Percentiles rank a stretch among this genome's conserved stretches.
These are phyloP conservation scores for Corythornis leucogaster DNA, from an alignment of 2,797 vertebrate genomes.

Conservation along the genomic window DNA sequence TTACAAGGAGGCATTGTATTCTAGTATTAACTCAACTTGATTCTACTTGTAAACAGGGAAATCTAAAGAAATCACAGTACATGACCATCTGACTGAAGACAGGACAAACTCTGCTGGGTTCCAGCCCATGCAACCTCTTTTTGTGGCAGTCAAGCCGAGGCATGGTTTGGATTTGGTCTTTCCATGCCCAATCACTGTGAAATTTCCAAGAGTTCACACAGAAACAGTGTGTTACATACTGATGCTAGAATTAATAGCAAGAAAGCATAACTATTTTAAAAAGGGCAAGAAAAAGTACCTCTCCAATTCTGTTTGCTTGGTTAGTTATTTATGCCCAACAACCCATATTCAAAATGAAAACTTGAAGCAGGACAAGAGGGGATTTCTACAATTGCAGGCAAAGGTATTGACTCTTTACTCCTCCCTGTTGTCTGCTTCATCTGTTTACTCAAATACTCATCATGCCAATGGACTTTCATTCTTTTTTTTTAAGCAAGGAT, in stretches of 20 bases:
- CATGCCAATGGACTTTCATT: neutral
- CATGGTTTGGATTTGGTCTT: neutral
- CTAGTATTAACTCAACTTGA: neutral
- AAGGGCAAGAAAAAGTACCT: neutral
- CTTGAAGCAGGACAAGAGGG: neutral
- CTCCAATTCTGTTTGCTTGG: neutral
- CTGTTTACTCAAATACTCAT: neutral
- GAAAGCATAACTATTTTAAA: neutral
- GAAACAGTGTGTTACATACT: neutral
- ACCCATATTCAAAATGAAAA: neutral
- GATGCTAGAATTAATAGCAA: neutral
- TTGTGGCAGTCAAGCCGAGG: neutral
- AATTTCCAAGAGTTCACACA: neutral
- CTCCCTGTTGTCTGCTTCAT: neutral
- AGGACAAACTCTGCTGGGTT: neutral
- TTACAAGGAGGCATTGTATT: slow-evolving; percentile 15
- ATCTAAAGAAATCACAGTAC: slow-evolving; percentile 2
- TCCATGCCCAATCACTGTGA: neutral
- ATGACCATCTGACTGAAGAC: neutral
- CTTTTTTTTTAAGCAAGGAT: neutral
- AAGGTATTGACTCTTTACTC: neutral
- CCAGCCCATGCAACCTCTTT: neutral
- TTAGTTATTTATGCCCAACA: neutral
- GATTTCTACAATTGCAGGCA: neutral
- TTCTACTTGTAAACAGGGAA: neutral